These are phyloP conservation scores for Drosophila monieri DNA, from an alignment of 2,888 invertebrate genomes.

Conservation along the genomic window DNA sequence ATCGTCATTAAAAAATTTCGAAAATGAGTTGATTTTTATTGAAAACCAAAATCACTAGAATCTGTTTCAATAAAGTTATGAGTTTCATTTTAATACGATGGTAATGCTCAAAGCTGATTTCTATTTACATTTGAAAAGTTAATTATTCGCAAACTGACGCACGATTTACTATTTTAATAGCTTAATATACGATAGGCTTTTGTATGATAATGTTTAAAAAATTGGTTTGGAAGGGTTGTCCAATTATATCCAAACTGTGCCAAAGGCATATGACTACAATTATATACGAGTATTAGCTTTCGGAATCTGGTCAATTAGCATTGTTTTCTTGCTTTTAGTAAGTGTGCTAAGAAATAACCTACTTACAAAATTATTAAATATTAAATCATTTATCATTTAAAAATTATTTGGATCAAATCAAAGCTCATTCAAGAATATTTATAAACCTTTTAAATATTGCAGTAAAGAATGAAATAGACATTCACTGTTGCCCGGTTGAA, in stretches of 20 bases:
- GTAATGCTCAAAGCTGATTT: background rate
- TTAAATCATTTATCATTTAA: too few species aligned
- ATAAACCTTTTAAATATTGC: background rate
- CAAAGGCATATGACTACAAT: too few species aligned
- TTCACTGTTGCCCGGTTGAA: constrained; percentile 2
- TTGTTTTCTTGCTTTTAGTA: too few species aligned
- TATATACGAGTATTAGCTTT: too few species aligned
- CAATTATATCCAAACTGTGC: too few species aligned
- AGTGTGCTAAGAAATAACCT: too few species aligned
- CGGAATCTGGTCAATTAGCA: too few species aligned
- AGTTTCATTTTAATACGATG: background rate
- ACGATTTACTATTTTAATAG: background rate
- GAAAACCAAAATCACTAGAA: background rate
- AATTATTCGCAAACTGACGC: background rate
- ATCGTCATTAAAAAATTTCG: too few species aligned
- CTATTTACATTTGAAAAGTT: background rate
- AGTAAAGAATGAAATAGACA: background rate
- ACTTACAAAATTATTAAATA: too few species aligned
- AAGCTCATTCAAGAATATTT: too few species aligned
- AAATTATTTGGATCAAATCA: too few species aligned
- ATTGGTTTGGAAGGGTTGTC: too few species aligned
- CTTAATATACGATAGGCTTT: background rate
- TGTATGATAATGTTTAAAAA: background rate
- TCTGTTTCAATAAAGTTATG: background rate
- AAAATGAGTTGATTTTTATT: background rate